Evolutionary conservation across 2,888 invertebrate genomes (phyloP), one percentile per base, ranked within the genome.

Genomic region (Cataglyphis albicans): DNA sequence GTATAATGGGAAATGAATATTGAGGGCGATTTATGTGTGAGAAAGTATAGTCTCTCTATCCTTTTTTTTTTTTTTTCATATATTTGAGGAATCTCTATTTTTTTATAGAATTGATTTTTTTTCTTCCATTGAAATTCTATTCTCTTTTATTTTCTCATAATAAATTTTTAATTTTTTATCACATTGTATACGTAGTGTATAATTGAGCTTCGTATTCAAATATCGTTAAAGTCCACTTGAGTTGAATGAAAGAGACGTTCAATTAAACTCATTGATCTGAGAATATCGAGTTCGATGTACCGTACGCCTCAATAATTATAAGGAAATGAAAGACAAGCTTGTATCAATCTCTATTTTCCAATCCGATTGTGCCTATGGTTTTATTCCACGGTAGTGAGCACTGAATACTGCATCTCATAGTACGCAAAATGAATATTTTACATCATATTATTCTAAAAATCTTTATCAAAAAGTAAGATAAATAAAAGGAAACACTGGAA

Each of bases 291-390:
- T 64, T 64, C 5, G 6, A n/a, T 64, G 38, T 41, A 64, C 21
- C 21, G 9, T 29, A 0, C 29, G 52, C n/a, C 52, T 52, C n/a
- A n/a, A 52, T 52, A 52, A 38, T 12, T 38, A 74, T 44, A 48
- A 63, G 29, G 6, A 73, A 41, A 41, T 29, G 32, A 21, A 52
- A 52, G 61, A 61, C 21, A 61, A 74, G 44, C 18, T 48, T 48
- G 6, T 18, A 18, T 63, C 18, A n/a, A 35, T 63, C 18, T 63
- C 9, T n/a, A 32, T 63, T 35, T 63, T 35, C 35, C 18, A 64
- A 52, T 6, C 7, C 38, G 38, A 52, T 44, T 74, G 9, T 44
- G 41, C 4, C 15, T 12, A 44, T 0, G 41, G 15, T 21, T 74
- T 74, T 15, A 21, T 15, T 15, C 5, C 5, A 29, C 4, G 18